Evolutionary conservation across 2,888 invertebrate species (phyloP), one percentile per base, ranked within the genome.

Genomic region (Dryomyza anilis): DNA sequence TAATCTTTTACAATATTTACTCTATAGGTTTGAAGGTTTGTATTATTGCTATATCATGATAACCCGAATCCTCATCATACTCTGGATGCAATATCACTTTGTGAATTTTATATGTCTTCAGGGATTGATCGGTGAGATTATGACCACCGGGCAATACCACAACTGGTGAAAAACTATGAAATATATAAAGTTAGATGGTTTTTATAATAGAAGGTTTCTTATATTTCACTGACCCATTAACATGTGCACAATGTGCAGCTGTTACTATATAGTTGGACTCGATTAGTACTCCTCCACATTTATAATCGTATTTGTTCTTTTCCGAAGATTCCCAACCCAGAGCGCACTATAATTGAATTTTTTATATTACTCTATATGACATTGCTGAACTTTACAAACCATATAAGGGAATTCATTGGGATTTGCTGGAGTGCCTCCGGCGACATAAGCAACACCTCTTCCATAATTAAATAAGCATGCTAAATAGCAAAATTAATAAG

Each of bases 271-370:
- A 69, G 39, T 36, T 43, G 4, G 33, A 33, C n/a, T 64, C 59
- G n/a, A 69, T 63, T 14, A 69, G 50, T 6, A 36, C 67, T 19
- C 69, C 63, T 19, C 69, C 69, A 46, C 69, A 69, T 6, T 53
- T 43, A 43, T 36, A 64, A 12, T 63, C 56, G 36, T 27, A 50
- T 6, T 6, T 43, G 21, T 39, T 21, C 10, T 52, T 53, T 14
- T 16, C 14, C 12, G 2, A 43, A 43, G 61, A 53, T 43, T 61
- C 61, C 61, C 61, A 61, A 16, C 61, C 61, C n/a, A 61, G 21
- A 43, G 61, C 61, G 21, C 36, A n/a, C n/a, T n/a, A n/a, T n/a
- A n/a, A n/a, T n/a, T n/a, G n/a, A n/a, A n/a, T n/a, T n/a, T n/a
- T n/a, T n/a, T n/a, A n/a, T n/a, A n/a, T n/a, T n/a, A n/a, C n/a